Base-by-base conservation (phyloP, 2,888 invertebrate genomes). In the Liopterus haemorrhoidalis region DNA sequence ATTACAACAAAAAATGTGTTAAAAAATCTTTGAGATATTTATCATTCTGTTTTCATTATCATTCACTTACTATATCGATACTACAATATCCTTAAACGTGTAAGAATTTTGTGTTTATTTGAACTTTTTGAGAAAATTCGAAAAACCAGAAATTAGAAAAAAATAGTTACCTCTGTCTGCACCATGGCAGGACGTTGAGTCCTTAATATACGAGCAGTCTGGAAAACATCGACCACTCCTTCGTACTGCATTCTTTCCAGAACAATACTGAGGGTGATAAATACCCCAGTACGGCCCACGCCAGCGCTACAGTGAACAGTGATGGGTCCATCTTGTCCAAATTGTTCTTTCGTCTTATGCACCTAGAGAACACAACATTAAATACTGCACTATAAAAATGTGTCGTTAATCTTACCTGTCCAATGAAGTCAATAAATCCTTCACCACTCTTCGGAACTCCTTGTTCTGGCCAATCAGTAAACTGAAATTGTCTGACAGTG, bases 131-230 rank as follows among this genome's bases (percentile, higher is more conserved):
- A n/a, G n/a, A n/a, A n/a, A n/a, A n/a, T n/a, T n/a, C n/a, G n/a
- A n/a, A n/a, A n/a, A n/a, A n/a, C n/a, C n/a, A n/a, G n/a, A n/a
- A n/a, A n/a, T n/a, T n/a, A n/a, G n/a, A n/a, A n/a, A n/a, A n/a
- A n/a, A n/a, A n/a, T n/a, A 54, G 63, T 63, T 69, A 94, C 96
- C 86, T 96, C 96, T 56, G 97, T 96, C 72, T 99, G 97, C 59
- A 99, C 96, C 97, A 99, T 99, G 57, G 95, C 95, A 50, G 96
- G 95, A 59, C 99, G 80, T 70, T 99, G 97, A 53, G 97, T 96
- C 65, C 99, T 83, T 59, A 99, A 75, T 70, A 96, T 93, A 72
- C 97, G 86, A 51, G 96, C 96, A 0, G 96, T 96, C 72, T 97
- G 97, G 83, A 97, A 99, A 63, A 99, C 89, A 73, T 99, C 99